A percentile compares a stretch with the other conserved stretches of the same genome.
Conservation (phyloP, 1,140 invertebrate genomes). For the Drosophila pachea region DNA sequence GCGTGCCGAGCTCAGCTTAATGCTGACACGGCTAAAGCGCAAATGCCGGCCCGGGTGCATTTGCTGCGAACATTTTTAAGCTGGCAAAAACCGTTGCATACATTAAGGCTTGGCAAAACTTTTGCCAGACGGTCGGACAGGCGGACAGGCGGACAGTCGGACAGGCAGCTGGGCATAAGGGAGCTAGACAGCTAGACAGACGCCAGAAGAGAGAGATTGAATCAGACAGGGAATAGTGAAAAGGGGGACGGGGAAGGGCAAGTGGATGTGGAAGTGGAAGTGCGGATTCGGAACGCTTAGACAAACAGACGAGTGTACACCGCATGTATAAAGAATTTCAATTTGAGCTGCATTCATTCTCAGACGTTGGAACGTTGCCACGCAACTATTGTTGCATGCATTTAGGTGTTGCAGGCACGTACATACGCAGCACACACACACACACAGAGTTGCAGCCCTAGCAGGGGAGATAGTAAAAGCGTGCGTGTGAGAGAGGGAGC, state of each 20-base stretch:
- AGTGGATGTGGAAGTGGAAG: constrained; percentile 1
- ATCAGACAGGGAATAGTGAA: neutral
- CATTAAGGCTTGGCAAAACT: constrained; percentile 49
- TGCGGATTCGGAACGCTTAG: constrained; percentile 30
- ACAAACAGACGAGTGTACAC: constrained; percentile 47
- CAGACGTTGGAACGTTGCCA: constrained; percentile 12
- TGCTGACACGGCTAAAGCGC: too few relatives aligned
- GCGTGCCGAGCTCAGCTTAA: neutral
- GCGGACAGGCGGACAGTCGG: neutral
- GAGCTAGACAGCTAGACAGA: neutral
- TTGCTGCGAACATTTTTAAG: constrained; percentile 42
- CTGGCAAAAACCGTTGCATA: constrained; percentile 58
- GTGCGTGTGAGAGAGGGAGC: neutral
- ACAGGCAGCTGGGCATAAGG: neutral
- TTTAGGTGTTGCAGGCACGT: constrained; percentile 72
- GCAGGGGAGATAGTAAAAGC: constrained; percentile 30
- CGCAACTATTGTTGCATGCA: constrained; percentile 58
- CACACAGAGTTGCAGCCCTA: constrained; percentile 26
- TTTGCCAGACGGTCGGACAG: constrained; percentile 29
- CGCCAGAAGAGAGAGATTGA: neutral
- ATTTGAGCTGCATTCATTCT: constrained; percentile 58
- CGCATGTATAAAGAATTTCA: constrained; percentile 65
- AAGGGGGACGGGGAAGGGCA: too few relatives aligned
- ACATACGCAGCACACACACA: constrained; percentile 42
- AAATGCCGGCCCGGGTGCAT: neutral